Evolutionary conservation across 2,888 invertebrate genomes (phyloP).

Genomic region (Blera fallax): DNA sequence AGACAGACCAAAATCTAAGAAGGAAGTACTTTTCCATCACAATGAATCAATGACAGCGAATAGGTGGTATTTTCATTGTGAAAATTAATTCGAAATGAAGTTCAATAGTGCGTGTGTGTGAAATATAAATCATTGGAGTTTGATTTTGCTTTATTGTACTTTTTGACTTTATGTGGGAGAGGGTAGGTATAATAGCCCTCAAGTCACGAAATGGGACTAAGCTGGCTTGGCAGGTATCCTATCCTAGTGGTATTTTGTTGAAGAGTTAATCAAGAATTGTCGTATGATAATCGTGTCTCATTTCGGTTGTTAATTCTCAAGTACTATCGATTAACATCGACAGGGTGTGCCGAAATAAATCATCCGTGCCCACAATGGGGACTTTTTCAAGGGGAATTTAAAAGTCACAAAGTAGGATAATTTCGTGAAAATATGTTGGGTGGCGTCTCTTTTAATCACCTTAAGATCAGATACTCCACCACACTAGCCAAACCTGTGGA

Average conservation of each 20-base stretch:
- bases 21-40: constrained; percentile 62
- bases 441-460: constrained; percentile 35
- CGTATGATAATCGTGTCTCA: no score
- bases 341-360: constrained; percentile 4
- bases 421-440: constrained; percentile 28
- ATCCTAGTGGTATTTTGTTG: no score
- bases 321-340: no score
- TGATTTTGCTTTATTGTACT: background rate
- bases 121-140: background rate
- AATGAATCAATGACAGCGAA: constrained; percentile 61
- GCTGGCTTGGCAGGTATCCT: no score
- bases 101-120: constrained; percentile 14
- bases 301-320: no score
- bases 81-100: constrained; percentile 10
- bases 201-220: no score
- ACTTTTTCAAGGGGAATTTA: background rate
- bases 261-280: no score
- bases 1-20: constrained; percentile 23
- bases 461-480: constrained; percentile 14
- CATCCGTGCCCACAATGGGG: background rate
- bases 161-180: background rate
- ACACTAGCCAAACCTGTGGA: background rate
- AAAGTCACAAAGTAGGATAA: background rate
- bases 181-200: no score
- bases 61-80: constrained; percentile 6